Conservation (phyloP, 2,113 vertebrate species). For the Oenanthe melanoleuca region DNA sequence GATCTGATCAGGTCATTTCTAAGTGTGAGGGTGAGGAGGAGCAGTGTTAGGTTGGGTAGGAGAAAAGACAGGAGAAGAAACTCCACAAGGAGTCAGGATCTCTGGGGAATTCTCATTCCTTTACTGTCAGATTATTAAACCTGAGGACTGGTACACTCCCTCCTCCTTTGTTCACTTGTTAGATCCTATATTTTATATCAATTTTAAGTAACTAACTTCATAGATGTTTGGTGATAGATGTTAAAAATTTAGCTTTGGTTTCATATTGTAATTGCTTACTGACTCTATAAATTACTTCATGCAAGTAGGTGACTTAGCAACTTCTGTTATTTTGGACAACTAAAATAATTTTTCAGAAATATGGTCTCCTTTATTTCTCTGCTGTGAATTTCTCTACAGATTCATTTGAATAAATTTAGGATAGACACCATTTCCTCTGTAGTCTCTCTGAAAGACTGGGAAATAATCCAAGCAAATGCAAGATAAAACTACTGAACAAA, state of each 20-base stretch:
- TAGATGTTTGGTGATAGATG: not conserved
- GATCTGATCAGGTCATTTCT: not conserved
- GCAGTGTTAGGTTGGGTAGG: not conserved
- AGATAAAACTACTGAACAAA: not conserved
- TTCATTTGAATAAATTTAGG: not conserved
- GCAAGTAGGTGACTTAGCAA: not conserved
- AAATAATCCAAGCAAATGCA: not conserved
- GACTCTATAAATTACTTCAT: not conserved
- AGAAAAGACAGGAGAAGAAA: not conserved
- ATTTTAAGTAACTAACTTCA: not conserved
- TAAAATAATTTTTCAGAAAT: not conserved
- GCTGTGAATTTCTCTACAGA: not conserved
- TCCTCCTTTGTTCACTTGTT: not conserved
- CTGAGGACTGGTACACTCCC: not conserved
- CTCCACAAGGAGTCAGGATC: not conserved
- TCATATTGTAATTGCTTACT: not conserved
- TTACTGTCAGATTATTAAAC: not conserved
- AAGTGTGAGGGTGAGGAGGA: not conserved
- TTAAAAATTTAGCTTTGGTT: not conserved
- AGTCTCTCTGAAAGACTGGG: not conserved
- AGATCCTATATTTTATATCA: not conserved
- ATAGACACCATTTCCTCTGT: not conserved
- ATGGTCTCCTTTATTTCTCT: not conserved
- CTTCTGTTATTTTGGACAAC: not conserved
- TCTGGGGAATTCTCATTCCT: not conserved